Evolutionary conservation across 2,888 invertebrate genomes (phyloP), one percentile per base, ranked within the genome.

Genomic region (Terebella lapidaria): DNA sequence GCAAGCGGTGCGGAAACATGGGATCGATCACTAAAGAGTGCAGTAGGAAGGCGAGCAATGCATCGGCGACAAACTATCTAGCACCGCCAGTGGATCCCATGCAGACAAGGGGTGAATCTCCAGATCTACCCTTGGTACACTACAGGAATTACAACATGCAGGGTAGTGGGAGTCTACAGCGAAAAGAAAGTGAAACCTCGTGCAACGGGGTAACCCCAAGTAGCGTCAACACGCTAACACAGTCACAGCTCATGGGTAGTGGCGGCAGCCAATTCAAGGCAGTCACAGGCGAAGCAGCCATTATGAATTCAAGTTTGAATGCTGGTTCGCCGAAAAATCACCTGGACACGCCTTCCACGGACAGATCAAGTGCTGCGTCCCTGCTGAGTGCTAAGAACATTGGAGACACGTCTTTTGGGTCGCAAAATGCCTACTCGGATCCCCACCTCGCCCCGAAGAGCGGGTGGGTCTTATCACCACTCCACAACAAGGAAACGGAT

Each of bases 91-190:
- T 27, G 25, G 57, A 54, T 5, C 51, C 60, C 18, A n/a, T 3
- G 2, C 51, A 26, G 18, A 54, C 2, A 15, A 22, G 56, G n/a
- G 52, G 47, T n/a, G 56, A 71, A 26, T 75, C 76, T 0, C 79
- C 79, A 0, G 79, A 79, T 61, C 69, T 79, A 1, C 79, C 79
- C 2, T 70, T 75, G 15, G 71, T 77, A 1, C 79, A 79, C 61
- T 79, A 74, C 60, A 68, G 73, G 57, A 78, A 78, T 65, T 60
- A 46, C 5, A 30, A 57, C 28, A 60, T 63, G 57, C 63, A 60
- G 24, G 57, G 60, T n/a, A 62, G 57, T 57, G 59, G 62, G 10
- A 56, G 56, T 20, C 25, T 59, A 29, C 46, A 54, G 5, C 46
- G 57, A n/a, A n/a, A 22, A 2, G 5, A 49, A 3, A 18, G 5